Evolutionary conservation across 2,888 invertebrate species (phyloP).

Genomic region (Troglohyphantes excavatus): DNA sequence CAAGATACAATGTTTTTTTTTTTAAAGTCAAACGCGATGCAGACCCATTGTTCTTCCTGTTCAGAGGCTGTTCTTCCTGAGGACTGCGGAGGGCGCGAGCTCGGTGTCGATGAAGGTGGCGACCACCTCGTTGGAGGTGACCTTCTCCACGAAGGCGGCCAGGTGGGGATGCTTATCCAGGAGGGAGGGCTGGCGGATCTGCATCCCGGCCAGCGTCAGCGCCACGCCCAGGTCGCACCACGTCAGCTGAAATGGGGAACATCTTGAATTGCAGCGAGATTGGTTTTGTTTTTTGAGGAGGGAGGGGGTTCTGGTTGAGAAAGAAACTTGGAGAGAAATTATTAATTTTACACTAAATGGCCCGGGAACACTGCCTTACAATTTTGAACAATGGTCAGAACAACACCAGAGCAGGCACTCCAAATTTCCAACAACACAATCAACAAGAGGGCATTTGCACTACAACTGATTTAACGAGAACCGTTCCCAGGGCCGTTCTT

Average conservation of each 20-base stretch:
- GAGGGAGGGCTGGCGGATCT: slow-evolving; percentile 57
- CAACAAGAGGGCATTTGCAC: too few relatives aligned
- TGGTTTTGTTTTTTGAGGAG: background rate
- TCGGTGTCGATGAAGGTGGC: slow-evolving; percentile 56
- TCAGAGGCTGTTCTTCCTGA: slow-evolving; percentile 73
- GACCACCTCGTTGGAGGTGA: slow-evolving; percentile 36
- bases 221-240: slow-evolving; percentile 75
- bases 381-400: too few relatives aligned
- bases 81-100: slow-evolving; percentile 55
- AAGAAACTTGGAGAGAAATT: too few relatives aligned
- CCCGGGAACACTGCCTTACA: too few relatives aligned
- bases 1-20: background rate
- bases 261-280: too few relatives aligned
- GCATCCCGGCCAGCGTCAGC: slow-evolving; percentile 59
- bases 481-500: too few relatives aligned
- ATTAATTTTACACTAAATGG: background rate
- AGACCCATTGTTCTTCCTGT: background rate
- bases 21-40: too few relatives aligned
- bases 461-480: too few relatives aligned
- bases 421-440: background rate
- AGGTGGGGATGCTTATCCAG: slow-evolving; percentile 56
- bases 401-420: too few relatives aligned
- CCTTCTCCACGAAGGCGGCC: slow-evolving; percentile 57
- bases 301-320: too few relatives aligned
- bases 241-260: slow-evolving; percentile 47